These are phyloP conservation scores for Drosophila nebulosa DNA, from an alignment of 1,140 invertebrate genomes.

Conservation along the genomic window DNA sequence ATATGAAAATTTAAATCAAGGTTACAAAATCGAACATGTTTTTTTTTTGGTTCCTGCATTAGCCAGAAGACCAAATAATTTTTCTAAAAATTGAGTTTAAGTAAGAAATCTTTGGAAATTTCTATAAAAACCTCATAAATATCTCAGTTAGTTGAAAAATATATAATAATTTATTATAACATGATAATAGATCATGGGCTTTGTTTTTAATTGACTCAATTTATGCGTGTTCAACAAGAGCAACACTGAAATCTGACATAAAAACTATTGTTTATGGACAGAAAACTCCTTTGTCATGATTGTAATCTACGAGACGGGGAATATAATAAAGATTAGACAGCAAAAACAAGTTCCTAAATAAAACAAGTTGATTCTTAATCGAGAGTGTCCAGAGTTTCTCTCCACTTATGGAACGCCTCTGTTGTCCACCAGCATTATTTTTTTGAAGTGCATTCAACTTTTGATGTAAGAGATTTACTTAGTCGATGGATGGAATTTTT, in stretches of 20 bases:
- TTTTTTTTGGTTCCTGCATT: too few species aligned
- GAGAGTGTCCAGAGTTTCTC: neutral
- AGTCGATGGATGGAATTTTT: neutral
- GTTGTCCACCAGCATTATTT: neutral
- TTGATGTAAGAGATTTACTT: neutral
- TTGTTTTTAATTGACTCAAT: too few species aligned
- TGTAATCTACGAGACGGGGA: neutral
- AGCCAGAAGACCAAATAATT: too few species aligned
- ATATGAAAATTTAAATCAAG: too few species aligned
- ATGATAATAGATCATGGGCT: too few species aligned
- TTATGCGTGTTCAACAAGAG: neutral
- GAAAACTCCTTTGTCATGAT: neutral
- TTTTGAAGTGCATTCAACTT: constrained; percentile 29
- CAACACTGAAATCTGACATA: neutral
- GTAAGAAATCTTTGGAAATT: too few species aligned
- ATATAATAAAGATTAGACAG: neutral
- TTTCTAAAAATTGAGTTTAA: too few species aligned
- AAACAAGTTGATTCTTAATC: neutral
- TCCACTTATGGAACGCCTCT: neutral
- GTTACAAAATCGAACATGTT: too few species aligned
- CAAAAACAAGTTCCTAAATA: neutral
- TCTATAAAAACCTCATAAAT: too few species aligned
- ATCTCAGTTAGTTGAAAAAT: too few species aligned
- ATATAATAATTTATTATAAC: too few species aligned
- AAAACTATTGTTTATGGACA: neutral